phyloP scores from a whole-genome alignment of 2,113 vertebrate genomes.

The Protobothrops flavoviridis region DNA sequence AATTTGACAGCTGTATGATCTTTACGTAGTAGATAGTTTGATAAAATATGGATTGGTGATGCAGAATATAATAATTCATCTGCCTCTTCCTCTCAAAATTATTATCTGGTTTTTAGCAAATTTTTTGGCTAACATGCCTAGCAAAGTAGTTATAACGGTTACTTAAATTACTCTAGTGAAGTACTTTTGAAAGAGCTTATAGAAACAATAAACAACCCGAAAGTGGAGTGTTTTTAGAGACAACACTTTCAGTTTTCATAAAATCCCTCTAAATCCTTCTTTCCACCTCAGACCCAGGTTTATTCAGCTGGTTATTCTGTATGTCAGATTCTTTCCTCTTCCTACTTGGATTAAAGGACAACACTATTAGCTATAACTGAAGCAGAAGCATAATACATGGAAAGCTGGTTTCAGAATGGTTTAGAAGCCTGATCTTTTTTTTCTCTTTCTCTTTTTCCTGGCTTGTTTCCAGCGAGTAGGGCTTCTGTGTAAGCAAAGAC shows the following conservation, averaged over 20 bases:
- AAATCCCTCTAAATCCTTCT: background rate
- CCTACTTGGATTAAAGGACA: conserved; percentile 1
- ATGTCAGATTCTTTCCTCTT: background rate
- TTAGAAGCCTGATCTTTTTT: background rate
- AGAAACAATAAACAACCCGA: background rate
- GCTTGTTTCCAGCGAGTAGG: conserved; percentile 21
- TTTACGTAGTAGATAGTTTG: background rate
- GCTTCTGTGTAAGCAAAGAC: conserved; percentile 27
- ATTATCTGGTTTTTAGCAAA: background rate
- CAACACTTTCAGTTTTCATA: background rate
- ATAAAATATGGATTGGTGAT: background rate
- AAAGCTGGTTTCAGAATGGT: conserved; percentile 7
- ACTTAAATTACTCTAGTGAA: background rate
- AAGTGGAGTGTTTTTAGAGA: background rate
- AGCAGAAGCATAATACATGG: background rate
- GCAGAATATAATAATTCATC: background rate
- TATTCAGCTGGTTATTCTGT: background rate
- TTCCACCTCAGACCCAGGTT: background rate
- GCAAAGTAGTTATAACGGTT: background rate
- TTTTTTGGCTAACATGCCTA: background rate
- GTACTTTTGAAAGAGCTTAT: background rate
- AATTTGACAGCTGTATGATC: background rate
- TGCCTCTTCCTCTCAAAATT: background rate
- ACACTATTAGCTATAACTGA: background rate
- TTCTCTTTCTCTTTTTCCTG: background rate